These are phyloP conservation scores for Aradus depressus DNA, from an alignment of 2,888 invertebrate species.

Conservation along the genomic window DNA sequence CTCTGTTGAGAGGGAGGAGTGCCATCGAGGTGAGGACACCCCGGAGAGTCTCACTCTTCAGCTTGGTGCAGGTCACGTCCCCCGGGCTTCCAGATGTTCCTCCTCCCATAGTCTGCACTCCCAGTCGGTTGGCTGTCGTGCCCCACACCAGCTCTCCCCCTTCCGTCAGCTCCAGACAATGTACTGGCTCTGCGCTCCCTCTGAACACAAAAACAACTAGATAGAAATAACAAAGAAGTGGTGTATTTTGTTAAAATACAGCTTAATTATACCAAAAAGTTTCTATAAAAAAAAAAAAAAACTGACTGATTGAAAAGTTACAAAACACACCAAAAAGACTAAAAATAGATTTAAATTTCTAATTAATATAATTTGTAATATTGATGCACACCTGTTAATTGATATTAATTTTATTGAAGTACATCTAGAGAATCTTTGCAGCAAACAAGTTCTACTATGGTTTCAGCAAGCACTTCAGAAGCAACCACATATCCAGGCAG, in stretches of 20 bases:
- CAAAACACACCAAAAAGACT: not conserved
- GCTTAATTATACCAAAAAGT: not conserved
- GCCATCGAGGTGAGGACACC: slow-evolving; percentile 86
- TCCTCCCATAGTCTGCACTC: slow-evolving; percentile 66
- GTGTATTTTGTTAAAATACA: not conserved
- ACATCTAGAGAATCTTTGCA: no score
- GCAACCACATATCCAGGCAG: no score
- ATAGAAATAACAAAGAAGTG: not conserved
- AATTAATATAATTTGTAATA: not conserved
- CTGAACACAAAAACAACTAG: slow-evolving; percentile 39
- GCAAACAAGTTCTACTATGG: no score
- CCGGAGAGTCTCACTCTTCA: slow-evolving; percentile 79
- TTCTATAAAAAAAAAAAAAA: not conserved
- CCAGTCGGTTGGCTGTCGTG: slow-evolving; percentile 85
- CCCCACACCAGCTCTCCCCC: slow-evolving; percentile 76
- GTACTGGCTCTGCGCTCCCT: slow-evolving; percentile 85
- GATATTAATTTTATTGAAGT: no score
- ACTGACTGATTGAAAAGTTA: not conserved
- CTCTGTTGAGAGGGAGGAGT: slow-evolving; percentile 77
- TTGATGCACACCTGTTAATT: not conserved
- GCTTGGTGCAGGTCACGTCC: slow-evolving; percentile 72
- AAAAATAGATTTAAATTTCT: not conserved
- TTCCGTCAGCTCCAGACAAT: slow-evolving; percentile 63
- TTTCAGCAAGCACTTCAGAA: no score
- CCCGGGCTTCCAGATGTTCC: slow-evolving; percentile 61